Conservation (phyloP, 2,888 invertebrate genomes). For the Andrena haemorrhoa region DNA sequence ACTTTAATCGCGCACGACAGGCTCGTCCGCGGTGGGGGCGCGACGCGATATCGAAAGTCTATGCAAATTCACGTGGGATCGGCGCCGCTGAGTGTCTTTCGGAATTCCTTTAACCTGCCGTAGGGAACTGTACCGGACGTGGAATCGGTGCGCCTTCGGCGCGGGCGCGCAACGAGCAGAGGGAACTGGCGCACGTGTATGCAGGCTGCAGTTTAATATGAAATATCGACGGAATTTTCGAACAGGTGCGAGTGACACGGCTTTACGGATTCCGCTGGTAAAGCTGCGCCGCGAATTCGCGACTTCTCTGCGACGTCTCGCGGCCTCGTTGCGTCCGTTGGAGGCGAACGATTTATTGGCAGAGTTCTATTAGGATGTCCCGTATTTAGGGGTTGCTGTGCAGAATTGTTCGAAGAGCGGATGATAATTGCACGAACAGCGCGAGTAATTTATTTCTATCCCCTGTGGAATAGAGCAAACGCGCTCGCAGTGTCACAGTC, state of each 20-base stretch:
- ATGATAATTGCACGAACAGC: too few relatives aligned
- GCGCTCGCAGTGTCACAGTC: neutral
- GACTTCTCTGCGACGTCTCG: constrained; percentile 27
- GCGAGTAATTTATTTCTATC: too few relatives aligned
- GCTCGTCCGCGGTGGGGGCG: constrained; percentile 44
- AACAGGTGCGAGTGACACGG: constrained; percentile 70
- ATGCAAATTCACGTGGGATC: constrained; percentile 75
- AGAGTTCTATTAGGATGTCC: neutral
- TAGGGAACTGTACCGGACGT: constrained; percentile 6
- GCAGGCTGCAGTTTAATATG: constrained; percentile 52
- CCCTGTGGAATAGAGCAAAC: neutral
- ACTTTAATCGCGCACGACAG: constrained; percentile 56
- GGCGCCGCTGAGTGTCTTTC: constrained; percentile 62
- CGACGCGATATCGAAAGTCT: constrained; percentile 69
- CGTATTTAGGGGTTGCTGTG: neutral
- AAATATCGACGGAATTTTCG: constrained; percentile 75
- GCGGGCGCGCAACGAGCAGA: constrained; percentile 15
- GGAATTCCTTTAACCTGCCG: constrained; percentile 56
- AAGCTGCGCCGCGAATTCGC: constrained; percentile 26
- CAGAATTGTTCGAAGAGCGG: too few relatives aligned
- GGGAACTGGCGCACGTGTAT: neutral
- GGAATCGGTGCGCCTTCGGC: neutral
- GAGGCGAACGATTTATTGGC: constrained; percentile 24
- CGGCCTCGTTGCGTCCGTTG: neutral
- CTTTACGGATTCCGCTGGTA: constrained; percentile 62